Evolutionary conservation across 2,888 invertebrate genomes (phyloP).

Genomic region (Lasiommata megera): DNA sequence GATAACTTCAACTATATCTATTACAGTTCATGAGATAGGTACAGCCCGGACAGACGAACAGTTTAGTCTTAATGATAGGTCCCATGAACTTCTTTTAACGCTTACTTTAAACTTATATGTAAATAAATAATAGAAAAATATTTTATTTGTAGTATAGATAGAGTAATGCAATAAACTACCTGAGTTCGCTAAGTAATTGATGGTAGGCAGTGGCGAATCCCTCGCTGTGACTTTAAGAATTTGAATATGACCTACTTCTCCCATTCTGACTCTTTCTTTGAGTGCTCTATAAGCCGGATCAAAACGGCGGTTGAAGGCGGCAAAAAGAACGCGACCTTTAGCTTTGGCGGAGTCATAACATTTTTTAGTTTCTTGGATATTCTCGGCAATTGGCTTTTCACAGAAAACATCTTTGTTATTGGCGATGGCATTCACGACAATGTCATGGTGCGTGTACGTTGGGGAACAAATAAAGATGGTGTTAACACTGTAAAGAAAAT

Average conservation of each 20-base stretch:
- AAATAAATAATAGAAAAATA: too few relatives aligned
- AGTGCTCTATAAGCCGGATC: conserved; percentile 82
- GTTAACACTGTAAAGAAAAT: conserved; percentile 54
- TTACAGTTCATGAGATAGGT: too few relatives aligned
- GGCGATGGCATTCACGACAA: conserved; percentile 75
- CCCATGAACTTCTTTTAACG: too few relatives aligned
- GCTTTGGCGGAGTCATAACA: conserved; percentile 82
- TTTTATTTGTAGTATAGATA: too few relatives aligned
- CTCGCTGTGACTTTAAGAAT: conserved; percentile 83
- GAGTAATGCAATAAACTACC: conserved; percentile 57
- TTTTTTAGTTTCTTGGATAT: conserved; percentile 70
- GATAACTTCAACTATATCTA: too few relatives aligned
- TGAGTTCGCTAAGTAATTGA: conserved; percentile 82
- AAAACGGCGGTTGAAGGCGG: conserved; percentile 86
- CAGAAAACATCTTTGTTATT: conserved; percentile 84
- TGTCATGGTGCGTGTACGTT: conserved; percentile 80
- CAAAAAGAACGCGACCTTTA: conserved; percentile 78
- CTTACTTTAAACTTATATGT: too few relatives aligned
- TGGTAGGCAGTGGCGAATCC: conserved; percentile 83
- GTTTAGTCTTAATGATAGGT: too few relatives aligned
- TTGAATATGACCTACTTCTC: conserved; percentile 83
- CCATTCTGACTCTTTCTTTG: conserved; percentile 71
- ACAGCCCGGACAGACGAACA: too few relatives aligned
- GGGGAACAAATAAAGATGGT: conserved; percentile 81
- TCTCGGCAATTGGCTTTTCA: conserved; percentile 85